A percentile compares a stretch with the other conserved stretches of the same genome.
Conservation (phyloP, 2,797 vertebrate genomes). For the Pseudocheirus occidentalis region DNA sequence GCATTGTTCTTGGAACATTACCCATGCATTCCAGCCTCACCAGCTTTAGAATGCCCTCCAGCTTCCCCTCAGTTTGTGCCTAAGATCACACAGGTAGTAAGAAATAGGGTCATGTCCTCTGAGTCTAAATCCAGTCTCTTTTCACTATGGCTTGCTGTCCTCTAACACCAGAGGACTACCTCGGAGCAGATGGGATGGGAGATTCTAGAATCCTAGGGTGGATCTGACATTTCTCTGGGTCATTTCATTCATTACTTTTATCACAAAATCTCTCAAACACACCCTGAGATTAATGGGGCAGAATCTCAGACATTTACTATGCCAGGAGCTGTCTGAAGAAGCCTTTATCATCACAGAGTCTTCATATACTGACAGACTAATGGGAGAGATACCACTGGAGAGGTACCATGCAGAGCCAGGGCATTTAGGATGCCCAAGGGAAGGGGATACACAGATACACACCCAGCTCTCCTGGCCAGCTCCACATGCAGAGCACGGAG, state of each 20-base stretch:
- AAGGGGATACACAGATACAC: not conserved
- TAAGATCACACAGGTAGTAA: not conserved
- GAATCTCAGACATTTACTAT: not conserved
- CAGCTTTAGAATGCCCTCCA: not conserved
- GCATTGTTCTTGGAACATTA: not conserved
- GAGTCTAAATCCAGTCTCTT: not conserved
- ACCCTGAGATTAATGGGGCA: not conserved
- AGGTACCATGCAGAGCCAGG: not conserved
- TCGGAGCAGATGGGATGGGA: not conserved
- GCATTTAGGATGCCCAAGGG: not conserved
- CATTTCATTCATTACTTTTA: not conserved
- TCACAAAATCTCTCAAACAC: not conserved
- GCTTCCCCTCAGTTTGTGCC: not conserved
- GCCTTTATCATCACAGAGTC: not conserved
- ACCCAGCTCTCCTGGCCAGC: not conserved
- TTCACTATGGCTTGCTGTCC: not conserved
- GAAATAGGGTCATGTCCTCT: not conserved
- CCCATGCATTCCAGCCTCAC: not conserved
- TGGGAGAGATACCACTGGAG: fast-evolving
- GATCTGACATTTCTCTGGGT: not conserved
- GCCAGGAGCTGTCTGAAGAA: not conserved
- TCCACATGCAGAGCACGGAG: not conserved
- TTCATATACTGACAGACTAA: not conserved
- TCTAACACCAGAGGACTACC: not conserved
- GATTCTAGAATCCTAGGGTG: not conserved